Percentiles rank a stretch among this genome's conserved stretches.
phyloP scores from a whole-genome alignment of 2,797 vertebrate species.

The Gastrophryne carolinensis region DNA sequence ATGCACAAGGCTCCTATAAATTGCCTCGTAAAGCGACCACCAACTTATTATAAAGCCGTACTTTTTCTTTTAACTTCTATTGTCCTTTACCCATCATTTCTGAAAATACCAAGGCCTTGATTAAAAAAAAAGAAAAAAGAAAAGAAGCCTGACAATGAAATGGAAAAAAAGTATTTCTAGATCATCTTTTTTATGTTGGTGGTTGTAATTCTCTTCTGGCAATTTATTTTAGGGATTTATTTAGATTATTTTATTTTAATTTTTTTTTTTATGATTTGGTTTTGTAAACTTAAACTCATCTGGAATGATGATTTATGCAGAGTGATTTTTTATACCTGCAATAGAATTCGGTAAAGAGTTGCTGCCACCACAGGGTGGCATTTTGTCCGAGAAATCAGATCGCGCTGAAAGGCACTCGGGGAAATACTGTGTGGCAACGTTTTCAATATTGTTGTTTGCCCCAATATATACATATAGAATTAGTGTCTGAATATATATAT shows the following conservation, averaged over 20 bases:
- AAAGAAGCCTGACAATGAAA: too few relatives aligned
- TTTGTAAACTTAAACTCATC: too few relatives aligned
- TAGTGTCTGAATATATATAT: background rate
- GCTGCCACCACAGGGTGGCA: constrained; percentile 19
- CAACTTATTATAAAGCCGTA: constrained; percentile 65
- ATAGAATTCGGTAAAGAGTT: background rate
- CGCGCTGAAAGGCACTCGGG: background rate
- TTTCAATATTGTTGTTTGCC: too few relatives aligned
- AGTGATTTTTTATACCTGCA: too few relatives aligned
- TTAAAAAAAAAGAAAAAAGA: too few relatives aligned
- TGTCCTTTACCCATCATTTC: constrained; percentile 66
- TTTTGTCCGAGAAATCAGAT: background rate
- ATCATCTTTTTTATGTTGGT: too few relatives aligned
- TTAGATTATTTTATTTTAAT: too few relatives aligned
- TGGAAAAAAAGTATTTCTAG: too few relatives aligned
- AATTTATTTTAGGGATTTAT: too few relatives aligned
- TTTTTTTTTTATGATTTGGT: background rate
- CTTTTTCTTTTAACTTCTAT: constrained; percentile 71
- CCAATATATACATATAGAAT: background rate
- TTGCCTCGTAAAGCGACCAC: constrained; percentile 65
- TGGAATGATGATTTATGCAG: background rate
- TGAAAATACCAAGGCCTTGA: too few relatives aligned
- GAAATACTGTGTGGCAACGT: too few relatives aligned
- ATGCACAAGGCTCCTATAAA: constrained; percentile 62
- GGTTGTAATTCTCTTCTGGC: too few relatives aligned